These are phyloP conservation scores for Eucidaris tribuloides DNA, from an alignment of 35 echinoderm and acorn worm species.

Conservation along the genomic window DNA sequence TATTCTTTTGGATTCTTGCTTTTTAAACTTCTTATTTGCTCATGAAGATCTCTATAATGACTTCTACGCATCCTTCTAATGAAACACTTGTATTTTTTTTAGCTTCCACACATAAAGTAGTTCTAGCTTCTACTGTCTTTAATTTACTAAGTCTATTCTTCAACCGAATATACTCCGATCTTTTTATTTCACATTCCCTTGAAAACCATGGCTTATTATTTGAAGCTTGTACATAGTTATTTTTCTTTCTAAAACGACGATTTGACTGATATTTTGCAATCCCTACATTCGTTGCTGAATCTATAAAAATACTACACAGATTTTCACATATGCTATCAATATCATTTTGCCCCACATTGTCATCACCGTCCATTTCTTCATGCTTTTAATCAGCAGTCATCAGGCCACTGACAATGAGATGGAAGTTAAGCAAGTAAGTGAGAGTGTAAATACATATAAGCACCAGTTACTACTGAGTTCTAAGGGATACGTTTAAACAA, in stretches of 20 bases:
- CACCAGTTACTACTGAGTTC: too few species aligned
- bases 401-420: too few species aligned
- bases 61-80: background rate
- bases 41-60: too few species aligned
- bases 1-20: too few species aligned
- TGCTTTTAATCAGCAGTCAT: too few species aligned
- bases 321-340: conserved; percentile 9
- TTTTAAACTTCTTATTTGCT: too few species aligned
- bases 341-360: background rate
- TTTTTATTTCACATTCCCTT: background rate
- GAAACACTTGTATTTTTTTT: background rate
- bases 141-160: background rate
- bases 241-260: background rate
- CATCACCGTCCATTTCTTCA: background rate
- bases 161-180: background rate
- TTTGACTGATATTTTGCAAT: background rate
- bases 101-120: too few species aligned
- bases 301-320: background rate
- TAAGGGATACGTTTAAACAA: too few species aligned
- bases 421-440: too few species aligned
- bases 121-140: background rate
- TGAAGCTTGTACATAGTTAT: background rate
- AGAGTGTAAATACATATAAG: too few species aligned
- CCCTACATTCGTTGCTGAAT: background rate
- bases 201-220: conserved; percentile 2